phyloP scores from a whole-genome alignment of 1,140 invertebrate genomes.

The Samia ricini region DNA sequence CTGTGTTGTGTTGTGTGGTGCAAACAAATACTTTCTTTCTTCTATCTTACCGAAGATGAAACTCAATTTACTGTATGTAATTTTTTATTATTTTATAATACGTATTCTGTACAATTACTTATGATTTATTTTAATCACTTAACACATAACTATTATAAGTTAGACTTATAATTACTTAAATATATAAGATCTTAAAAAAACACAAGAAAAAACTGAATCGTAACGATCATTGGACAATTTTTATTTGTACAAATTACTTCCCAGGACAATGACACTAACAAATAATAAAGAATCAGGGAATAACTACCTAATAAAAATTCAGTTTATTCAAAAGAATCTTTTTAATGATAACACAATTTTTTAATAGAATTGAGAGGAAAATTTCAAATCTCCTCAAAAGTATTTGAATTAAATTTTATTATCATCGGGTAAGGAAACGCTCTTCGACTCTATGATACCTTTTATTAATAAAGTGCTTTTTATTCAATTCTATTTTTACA shows the following conservation, averaged over 20 bases:
- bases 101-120: neutral
- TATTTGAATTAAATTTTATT: slow-evolving; percentile 66
- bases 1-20: too few relatives aligned
- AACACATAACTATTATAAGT: neutral
- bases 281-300: neutral
- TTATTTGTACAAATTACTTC: neutral
- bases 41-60: too few relatives aligned
- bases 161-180: neutral
- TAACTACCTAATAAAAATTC: neutral
- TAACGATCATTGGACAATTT: neutral
- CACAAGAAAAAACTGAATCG: neutral
- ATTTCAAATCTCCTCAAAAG: slow-evolving; percentile 48
- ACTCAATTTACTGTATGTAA: neutral
- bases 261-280: neutral
- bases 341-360: neutral
- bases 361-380: slow-evolving; percentile 20
- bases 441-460: neutral
- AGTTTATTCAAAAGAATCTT: neutral
- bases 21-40: too few relatives aligned
- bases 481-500: slow-evolving; percentile 11
- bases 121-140: neutral
- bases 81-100: neutral
- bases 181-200: neutral
- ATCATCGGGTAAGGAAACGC: slow-evolving; percentile 48
- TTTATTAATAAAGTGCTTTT: neutral